Conservation (phyloP, 2,797 vertebrate species). For the Hipposideros larvatus region DNA sequence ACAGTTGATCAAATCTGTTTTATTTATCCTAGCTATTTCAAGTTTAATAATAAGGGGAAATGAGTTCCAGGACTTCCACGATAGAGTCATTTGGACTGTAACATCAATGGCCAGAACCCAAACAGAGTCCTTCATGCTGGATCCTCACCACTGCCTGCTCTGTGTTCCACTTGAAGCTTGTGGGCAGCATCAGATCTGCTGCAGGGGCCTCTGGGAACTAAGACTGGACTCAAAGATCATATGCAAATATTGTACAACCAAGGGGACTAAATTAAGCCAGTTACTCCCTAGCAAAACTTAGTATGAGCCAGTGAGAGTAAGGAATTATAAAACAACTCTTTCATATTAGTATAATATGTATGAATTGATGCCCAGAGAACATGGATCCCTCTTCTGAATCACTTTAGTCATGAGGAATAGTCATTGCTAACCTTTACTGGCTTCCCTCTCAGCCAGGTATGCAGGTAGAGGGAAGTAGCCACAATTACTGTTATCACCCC, state of each 20-base stretch:
- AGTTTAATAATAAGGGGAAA: slow-evolving; percentile 79
- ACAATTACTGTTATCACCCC: not conserved
- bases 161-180: not conserved
- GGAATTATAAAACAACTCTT: not conserved
- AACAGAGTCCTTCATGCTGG: not conserved
- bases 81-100: not conserved
- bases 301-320: not conserved
- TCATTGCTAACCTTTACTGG: not conserved
- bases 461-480: not conserved
- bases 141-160: not conserved
- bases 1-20: slow-evolving; percentile 77
- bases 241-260: not conserved
- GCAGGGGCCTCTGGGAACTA: not conserved
- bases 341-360: not conserved
- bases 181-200: not conserved
- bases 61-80: slow-evolving; percentile 57
- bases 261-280: not conserved
- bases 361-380: not conserved
- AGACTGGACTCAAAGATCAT: not conserved
- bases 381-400: not conserved
- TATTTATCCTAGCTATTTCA: slow-evolving; percentile 79
- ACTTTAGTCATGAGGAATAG: not conserved
- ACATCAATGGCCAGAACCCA: not conserved
- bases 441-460: not conserved
- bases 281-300: not conserved